phyloP scores from a whole-genome alignment of 2,113 vertebrate species.

The Heterochromis multidens region DNA sequence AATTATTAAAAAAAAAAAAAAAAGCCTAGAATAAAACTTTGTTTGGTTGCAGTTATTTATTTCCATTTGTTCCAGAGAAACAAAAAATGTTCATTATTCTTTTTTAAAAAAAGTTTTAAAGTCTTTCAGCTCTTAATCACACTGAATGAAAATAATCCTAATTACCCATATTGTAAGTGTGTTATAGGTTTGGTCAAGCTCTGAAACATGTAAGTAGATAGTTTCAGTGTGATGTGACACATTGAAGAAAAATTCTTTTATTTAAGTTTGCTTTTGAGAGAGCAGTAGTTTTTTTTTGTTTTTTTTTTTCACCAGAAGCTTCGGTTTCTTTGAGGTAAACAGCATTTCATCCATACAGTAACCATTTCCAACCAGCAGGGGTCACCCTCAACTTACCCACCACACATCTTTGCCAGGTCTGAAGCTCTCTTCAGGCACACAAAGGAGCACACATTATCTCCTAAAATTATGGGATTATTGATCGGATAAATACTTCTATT shows the following conservation, averaged over 20 bases:
- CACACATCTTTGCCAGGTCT: background rate
- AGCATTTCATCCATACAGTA: background rate
- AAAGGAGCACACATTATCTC: background rate
- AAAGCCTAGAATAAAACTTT: background rate
- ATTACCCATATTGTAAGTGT: background rate
- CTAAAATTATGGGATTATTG: background rate
- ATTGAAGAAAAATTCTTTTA: background rate
- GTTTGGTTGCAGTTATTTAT: background rate
- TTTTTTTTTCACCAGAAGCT: background rate
- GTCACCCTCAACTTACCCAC: constrained; percentile 5
- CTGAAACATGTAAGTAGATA: background rate
- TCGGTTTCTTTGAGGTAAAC: background rate
- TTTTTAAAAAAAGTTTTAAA: background rate
- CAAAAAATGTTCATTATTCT: background rate
- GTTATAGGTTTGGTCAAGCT: background rate
- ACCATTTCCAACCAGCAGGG: constrained; percentile 37
- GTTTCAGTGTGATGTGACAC: background rate
- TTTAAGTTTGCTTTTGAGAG: background rate
- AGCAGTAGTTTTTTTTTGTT: background rate
- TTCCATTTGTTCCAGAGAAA: background rate
- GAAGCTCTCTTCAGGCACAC: background rate
- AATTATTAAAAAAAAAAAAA: too few species aligned
- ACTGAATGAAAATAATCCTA: background rate
- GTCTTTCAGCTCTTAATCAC: background rate
- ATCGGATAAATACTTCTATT: background rate